Evolutionary conservation across 92 coral and sea anemone genomes (phyloP), one percentile per base, ranked within the genome.

Genomic region (Phenganax subtilis): DNA sequence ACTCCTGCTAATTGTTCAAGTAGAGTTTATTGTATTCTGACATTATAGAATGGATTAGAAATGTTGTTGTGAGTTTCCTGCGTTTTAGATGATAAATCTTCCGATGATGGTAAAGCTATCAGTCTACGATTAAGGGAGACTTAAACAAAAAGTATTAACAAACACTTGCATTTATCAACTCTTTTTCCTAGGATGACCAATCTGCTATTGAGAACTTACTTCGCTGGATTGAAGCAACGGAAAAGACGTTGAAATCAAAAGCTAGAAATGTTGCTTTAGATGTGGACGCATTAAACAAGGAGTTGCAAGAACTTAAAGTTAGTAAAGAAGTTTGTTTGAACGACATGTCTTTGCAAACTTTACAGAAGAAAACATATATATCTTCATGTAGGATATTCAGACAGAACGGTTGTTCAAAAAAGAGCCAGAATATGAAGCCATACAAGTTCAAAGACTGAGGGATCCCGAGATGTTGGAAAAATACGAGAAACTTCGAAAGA

Each of bases 271-370:
- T 62, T 53, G 86, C 97, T 71, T 90, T 92, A 88, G 91, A 94
- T 87, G 85, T 89, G 37, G 92, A 87, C 25, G 86, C 80, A n/a
- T 74, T 92, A 17, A 85, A 85, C 63, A 63, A 86, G 30, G 89
- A 89, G 28, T 86, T 94, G 44, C 90, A 83, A 17, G 88, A 90
- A 55, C 81, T 94, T 47, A 89, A 90, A 92, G 98, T 92, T 65
- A 57, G 28, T 14, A 58, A 55, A 12, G 8, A 17, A 44, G 15
- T 51, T 10, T 51, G 44, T 53, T 9, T n/a, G 17, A 6, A 64
- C 30, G 0, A 12, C 7, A 37, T 58, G 20, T n/a, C 56, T 10
- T 44, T 51, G n/a, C 10, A 27, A 6, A 67, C 7, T 27, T 27
- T 77, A 28, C 81, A 12, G 16, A 30, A 6, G 20, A 37, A 37